These are phyloP conservation scores for Phanerotoma sp. DNA, from an alignment of 2,888 invertebrate genomes.

Conservation along the genomic window DNA sequence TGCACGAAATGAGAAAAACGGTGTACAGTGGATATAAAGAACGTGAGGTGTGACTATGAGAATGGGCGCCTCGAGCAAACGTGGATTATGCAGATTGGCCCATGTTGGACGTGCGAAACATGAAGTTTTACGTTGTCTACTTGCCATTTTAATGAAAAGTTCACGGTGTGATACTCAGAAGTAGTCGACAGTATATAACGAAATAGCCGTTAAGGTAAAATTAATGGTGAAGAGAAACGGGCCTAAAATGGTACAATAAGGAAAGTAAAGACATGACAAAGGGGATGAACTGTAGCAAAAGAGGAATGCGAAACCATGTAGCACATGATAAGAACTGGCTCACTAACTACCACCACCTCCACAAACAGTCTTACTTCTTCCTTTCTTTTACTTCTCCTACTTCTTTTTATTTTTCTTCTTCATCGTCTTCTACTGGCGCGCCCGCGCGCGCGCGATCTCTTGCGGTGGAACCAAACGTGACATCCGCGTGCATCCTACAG, in stretches of 20 bases:
- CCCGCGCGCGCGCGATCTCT: too few species aligned
- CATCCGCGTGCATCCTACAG: conserved; percentile 6
- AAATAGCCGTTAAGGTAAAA: conserved; percentile 11
- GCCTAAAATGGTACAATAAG: background rate
- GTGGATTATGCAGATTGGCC: conserved; percentile 47
- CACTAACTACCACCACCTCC: too few species aligned
- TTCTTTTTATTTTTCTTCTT: too few species aligned
- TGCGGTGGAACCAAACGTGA: background rate
- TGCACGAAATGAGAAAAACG: background rate
- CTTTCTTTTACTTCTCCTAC: too few species aligned
- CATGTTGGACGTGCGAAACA: conserved; percentile 39
- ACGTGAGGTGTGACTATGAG: conserved; percentile 18
- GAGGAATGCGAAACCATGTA: too few species aligned
- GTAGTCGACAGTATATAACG: conserved; percentile 7
- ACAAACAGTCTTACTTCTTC: too few species aligned
- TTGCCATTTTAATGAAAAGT: conserved; percentile 36
- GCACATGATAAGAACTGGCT: background rate
- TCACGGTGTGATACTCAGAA: conserved; percentile 17
- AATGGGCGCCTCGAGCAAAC: conserved; percentile 33
- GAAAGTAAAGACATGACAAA: background rate
- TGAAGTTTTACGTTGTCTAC: conserved; percentile 26
- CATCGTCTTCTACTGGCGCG: too few species aligned
- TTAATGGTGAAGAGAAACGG: too few species aligned
- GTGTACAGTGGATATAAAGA: background rate
- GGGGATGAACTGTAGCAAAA: too few species aligned